Evolutionary conservation across 1,140 invertebrate genomes (phyloP), one percentile per base, ranked within the genome.

Genomic region (Caerostris darwini): DNA sequence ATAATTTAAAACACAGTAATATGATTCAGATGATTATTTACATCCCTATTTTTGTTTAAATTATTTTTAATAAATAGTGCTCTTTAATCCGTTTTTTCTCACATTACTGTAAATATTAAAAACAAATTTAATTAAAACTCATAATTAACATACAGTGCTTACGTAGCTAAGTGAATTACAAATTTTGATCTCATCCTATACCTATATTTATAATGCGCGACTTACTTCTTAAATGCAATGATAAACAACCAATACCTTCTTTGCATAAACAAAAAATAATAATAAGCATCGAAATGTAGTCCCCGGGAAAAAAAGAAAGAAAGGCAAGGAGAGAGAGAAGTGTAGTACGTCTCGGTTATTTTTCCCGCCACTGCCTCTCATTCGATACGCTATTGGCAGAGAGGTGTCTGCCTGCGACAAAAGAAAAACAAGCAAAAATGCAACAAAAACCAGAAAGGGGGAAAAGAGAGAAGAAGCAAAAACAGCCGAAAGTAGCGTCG

Each of bases 401-500:
- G 71, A 77, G 5, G 71, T 77, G 71, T 77, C 71, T 77, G 71
- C 71, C 71, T 77, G 71, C 71, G 34, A 77, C 71, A 77, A 34
- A 77, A 64, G 17, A 64, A 64, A 64, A 17, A 10, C 3, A 64
- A 64, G 10, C 61, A 64, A 64, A 64, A 64, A 77, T 77, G 71
- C 71, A 77, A 77, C 71, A 77, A 77, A 77, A 77, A 77, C 71
- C 34, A 77, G 71, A 77, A 77, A 77, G 71, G 71, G 71, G 71
- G 3, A 77, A 64, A n/a, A n/a, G n/a, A 59, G 61, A 89, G 53
- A 54, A 59, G 53, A 69, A 61, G 34, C n/a, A 90, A 57, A 69
- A 90, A 88, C 67, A 67, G 61, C 86, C 61, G 86, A 53, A 88
- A 71, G 53, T 71, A 90, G 88, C 88, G 64, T 57, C 64, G 61